Percentiles rank a stretch among this genome's conserved stretches.
Evolutionary conservation across 2,113 vertebrate species (phyloP).

Genomic region (Mastomys natalensis): DNA sequence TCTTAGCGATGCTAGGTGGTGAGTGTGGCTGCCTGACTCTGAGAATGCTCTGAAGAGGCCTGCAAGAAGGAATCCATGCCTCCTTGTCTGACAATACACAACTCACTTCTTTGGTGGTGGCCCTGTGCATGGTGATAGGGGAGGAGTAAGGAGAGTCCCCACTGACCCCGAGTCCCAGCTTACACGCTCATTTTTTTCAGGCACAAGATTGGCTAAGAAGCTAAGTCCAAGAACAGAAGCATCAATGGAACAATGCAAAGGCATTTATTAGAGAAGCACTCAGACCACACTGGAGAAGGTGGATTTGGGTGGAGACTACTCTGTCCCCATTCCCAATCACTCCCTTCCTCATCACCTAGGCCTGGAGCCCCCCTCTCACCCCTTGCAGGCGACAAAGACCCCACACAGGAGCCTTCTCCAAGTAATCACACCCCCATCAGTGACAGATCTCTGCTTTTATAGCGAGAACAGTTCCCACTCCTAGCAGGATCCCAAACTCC

Average conservation of each 20-base stretch:
- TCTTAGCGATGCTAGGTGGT: background rate
- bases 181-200: background rate
- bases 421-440: background rate
- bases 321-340: background rate
- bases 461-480: constrained; percentile 51
- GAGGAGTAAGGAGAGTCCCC: background rate
- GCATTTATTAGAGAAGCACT: constrained; percentile 83
- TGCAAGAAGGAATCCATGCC: background rate
- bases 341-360: background rate
- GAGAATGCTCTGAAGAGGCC: no score
- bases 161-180: background rate
- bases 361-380: background rate
- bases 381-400: background rate
- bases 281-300: constrained; percentile 41
- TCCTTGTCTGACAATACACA: rapidly evolving
- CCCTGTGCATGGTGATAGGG: rapidly evolving
- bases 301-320: background rate
- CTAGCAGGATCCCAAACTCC: constrained; percentile 58
- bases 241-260: constrained; percentile 75
- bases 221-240: background rate
- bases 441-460: background rate
- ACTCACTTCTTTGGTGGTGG: rapidly evolving
- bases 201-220: background rate
- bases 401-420: background rate
- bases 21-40: background rate